phyloP scores from a whole-genome alignment of 2,888 invertebrate genomes.

The Galeopsomyia nigrocyanea region DNA sequence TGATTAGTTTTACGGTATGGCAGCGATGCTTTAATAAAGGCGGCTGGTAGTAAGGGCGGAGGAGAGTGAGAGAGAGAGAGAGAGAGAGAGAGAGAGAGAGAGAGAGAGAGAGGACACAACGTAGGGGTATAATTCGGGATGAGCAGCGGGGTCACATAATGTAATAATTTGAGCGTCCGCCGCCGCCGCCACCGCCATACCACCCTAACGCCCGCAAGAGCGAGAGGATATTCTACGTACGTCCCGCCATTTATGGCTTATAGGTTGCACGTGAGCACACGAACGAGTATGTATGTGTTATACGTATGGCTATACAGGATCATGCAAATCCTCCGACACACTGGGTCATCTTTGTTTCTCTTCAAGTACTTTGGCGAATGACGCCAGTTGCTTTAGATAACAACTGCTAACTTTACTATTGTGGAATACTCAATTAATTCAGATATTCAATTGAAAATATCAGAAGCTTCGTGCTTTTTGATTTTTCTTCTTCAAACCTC shows the following conservation, averaged over 20 bases:
- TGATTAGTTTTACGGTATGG: neutral
- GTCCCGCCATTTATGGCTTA: slow-evolving; percentile 36
- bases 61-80: too few species aligned
- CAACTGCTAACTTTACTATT: too few species aligned
- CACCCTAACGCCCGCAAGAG: too few species aligned
- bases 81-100: too few species aligned
- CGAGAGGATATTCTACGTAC: slow-evolving; percentile 27
- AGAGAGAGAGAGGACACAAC: neutral
- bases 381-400: too few species aligned
- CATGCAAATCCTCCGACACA: slow-evolving; percentile 30
- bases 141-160: slow-evolving; percentile 33
- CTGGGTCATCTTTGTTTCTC: neutral
- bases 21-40: slow-evolving; percentile 22
- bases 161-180: slow-evolving; percentile 34
- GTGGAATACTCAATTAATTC: too few species aligned
- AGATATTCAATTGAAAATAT: too few species aligned
- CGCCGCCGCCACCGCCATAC: slow-evolving; percentile 9
- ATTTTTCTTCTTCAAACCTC: too few species aligned
- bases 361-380: neutral
- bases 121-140: slow-evolving; percentile 23
- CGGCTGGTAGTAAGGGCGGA: neutral
- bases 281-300: neutral
- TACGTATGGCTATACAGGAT: slow-evolving; percentile 11
- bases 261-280: slow-evolving; percentile 24
- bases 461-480: too few species aligned